Conservation (phyloP, 2,888 invertebrate genomes). For the Orthosia incerta region DNA sequence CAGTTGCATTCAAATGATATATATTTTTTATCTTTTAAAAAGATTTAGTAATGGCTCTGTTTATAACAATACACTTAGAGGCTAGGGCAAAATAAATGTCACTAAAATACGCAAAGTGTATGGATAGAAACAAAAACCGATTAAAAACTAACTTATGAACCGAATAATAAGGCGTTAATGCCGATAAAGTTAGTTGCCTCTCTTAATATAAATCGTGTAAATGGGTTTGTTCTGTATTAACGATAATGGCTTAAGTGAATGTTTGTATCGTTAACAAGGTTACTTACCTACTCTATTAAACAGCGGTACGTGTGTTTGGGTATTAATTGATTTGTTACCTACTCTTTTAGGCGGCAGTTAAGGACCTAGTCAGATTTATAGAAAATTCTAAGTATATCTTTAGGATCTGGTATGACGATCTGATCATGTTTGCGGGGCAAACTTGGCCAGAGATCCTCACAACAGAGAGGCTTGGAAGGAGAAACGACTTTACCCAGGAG, state of each 20-base stretch:
- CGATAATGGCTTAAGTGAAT: conserved; percentile 25
- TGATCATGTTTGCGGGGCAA: too few species aligned
- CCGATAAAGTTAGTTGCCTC: neutral
- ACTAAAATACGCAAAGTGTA: too few species aligned
- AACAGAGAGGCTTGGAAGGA: too few species aligned
- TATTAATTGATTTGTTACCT: neutral
- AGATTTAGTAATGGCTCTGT: too few species aligned
- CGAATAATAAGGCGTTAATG: neutral
- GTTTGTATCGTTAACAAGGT: conserved; percentile 19
- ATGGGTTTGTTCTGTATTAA: conserved; percentile 37
- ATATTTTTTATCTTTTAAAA: too few species aligned
- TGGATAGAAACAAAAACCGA: neutral
- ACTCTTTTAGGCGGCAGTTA: neutral
- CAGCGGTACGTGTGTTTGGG: neutral
- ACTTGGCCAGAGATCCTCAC: too few species aligned
- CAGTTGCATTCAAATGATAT: too few species aligned
- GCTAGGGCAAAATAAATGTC: too few species aligned
- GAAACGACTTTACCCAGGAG: too few species aligned
- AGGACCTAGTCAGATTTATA: neutral
- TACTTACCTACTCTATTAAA: conserved; percentile 15
- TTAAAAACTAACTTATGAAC: neutral
- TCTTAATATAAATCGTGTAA: conserved; percentile 17
- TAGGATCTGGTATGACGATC: neutral
- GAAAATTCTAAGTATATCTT: neutral
- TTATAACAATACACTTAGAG: too few species aligned